Evolutionary conservation across 2,888 invertebrate species (phyloP).

Genomic region (Phymatocera aterrima): DNA sequence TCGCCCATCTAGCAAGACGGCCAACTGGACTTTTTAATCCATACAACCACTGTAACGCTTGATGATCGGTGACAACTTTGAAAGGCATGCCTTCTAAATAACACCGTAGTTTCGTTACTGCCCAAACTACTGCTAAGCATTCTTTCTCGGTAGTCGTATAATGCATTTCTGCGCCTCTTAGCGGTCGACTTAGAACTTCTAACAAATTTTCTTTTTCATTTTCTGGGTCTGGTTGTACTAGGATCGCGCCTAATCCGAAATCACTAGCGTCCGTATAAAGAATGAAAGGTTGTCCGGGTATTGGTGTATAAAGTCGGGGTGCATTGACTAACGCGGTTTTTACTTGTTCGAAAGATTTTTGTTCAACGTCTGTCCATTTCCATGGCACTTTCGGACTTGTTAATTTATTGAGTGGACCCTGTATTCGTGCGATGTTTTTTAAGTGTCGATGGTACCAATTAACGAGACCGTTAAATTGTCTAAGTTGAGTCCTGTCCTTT

Average conservation of each 20-base stretch:
- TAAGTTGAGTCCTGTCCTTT: neutral
- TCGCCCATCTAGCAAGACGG: conserved; percentile 51
- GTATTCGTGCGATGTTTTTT: neutral
- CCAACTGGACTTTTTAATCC: conserved; percentile 37
- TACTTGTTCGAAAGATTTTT: conserved; percentile 46
- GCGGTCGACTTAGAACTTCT: conserved; percentile 48
- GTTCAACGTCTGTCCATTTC: conserved; percentile 41
- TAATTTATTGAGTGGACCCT: conserved; percentile 20
- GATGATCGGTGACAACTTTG: conserved; percentile 49
- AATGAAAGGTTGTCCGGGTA: conserved; percentile 47
- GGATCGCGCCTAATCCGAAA: conserved; percentile 50
- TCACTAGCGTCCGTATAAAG: conserved; percentile 51
- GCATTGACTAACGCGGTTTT: conserved; percentile 44
- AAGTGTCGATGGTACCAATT: conserved; percentile 45
- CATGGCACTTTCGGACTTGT: conserved; percentile 23
- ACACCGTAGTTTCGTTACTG: conserved; percentile 48
- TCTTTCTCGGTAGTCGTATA: conserved; percentile 42
- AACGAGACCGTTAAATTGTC: conserved; percentile 32
- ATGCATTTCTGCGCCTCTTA: conserved; percentile 48
- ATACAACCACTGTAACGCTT: conserved; percentile 47
- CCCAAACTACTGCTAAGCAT: conserved; percentile 47
- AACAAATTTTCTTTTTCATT: conserved; percentile 38
- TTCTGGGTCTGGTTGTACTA: conserved; percentile 48
- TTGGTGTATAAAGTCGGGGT: conserved; percentile 45
- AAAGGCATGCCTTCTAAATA: conserved; percentile 48